Evolutionary conservation across 2,797 vertebrate species (phyloP), one percentile per base, ranked within the genome.

Genomic region (Fringilla coelebs): DNA sequence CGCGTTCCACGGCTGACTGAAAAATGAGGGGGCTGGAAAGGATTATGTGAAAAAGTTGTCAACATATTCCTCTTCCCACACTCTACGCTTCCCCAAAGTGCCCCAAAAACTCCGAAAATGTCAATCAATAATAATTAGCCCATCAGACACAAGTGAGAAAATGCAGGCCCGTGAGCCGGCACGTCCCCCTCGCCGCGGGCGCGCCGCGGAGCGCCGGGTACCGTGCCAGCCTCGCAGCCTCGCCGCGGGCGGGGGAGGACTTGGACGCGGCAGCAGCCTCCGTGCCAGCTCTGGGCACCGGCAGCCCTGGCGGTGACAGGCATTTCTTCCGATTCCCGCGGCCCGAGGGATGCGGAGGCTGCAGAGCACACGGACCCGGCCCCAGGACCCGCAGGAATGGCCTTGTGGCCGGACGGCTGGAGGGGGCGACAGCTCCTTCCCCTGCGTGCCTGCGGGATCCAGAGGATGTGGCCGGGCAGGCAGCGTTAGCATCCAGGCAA

Each of bases 1-100:
- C 1, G 6, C 0, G 0, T 94, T 96, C 95, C 96, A 94, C 7
- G 29, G 62, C 91, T 95, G 66, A 86, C 88, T 96, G 94, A 91
- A 92, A 94, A 94, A 93, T 81, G 88, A 96, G 93, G 91, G 91
- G 95, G 96, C 73, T 94, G 94, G 88, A 94, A 91, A 90, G 87
- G 88, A 95, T 94, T 94, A 94, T 94, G 94, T 93, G 95, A 95
- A 93, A 91, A 96, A 94, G 89, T 94, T 96, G 93, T 94, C 94
- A 96, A 96, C 93, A 94, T 96, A 91, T 95, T 95, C 91, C 93
- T 94, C 94, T 96, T 96, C 96, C 92, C 94, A 96, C 96, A 93
- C 89, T 94, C 89, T 25, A 61, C 61, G 9, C 48, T 96, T 92
- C 72, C 87, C 75, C 20, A 20, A 77, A 93, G 85, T 93, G 85